phyloP scores from a whole-genome alignment of 2,797 vertebrate genomes.

The Steatocranus sp. region DNA sequence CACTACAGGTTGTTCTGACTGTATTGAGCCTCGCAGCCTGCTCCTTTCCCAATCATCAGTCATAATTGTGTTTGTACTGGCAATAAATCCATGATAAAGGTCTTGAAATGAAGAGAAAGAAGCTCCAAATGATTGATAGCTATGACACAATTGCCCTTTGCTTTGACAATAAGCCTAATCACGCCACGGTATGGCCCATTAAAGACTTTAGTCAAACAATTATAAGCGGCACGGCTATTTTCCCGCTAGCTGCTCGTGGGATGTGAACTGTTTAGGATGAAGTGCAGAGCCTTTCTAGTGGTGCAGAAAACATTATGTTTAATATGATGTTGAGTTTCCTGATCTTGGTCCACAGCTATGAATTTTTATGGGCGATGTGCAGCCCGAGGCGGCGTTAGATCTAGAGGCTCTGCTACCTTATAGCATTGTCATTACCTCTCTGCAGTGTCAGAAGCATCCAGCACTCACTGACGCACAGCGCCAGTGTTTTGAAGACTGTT shows the following conservation, averaged over 20 bases:
- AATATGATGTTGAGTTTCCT: slow-evolving; percentile 51
- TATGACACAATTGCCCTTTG: slow-evolving; percentile 48
- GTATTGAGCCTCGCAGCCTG: slow-evolving; percentile 7
- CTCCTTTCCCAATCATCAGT: slow-evolving; percentile 50
- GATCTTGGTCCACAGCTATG: slow-evolving; percentile 56
- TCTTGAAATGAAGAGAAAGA: slow-evolving; percentile 38
- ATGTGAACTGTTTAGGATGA: slow-evolving; percentile 1
- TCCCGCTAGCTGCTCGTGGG: slow-evolving; percentile 1
- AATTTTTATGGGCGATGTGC: slow-evolving; percentile 59
- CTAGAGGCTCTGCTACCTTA: slow-evolving; percentile 31
- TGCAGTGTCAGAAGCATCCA: slow-evolving; percentile 44
- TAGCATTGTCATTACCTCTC: slow-evolving; percentile 47
- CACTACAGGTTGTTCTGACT: slow-evolving; percentile 30
- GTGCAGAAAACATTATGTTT: slow-evolving; percentile 46
- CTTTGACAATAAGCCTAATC: slow-evolving; percentile 30
- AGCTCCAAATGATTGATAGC: slow-evolving; percentile 37
- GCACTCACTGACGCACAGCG: slow-evolving; percentile 19
- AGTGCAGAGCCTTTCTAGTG: neutral
- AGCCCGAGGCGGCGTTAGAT: slow-evolving; percentile 40
- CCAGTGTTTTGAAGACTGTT: slow-evolving; percentile 19
- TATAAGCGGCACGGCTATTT: slow-evolving; percentile 32
- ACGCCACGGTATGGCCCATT: slow-evolving; percentile 36
- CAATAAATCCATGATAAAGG: slow-evolving; percentile 59
- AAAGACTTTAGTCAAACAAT: slow-evolving; percentile 41
- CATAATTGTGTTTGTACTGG: slow-evolving; percentile 29